Conservation (phyloP, 2,797 vertebrate species). For the Gorsachius magnificus region DNA sequence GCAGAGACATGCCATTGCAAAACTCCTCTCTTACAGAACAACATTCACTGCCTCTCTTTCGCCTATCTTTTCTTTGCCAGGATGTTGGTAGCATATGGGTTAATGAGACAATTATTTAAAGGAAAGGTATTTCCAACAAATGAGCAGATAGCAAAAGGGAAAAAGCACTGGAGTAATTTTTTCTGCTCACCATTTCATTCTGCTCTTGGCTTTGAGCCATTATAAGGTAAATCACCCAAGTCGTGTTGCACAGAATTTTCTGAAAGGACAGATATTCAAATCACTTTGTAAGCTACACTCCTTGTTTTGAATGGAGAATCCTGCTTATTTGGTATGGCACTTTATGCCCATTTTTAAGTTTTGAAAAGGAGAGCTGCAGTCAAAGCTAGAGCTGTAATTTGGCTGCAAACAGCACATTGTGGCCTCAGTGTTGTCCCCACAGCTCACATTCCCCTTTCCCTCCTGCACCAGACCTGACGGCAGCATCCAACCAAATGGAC, state of each 20-base stretch:
- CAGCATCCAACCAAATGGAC: not conserved
- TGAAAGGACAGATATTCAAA: constrained; percentile 47
- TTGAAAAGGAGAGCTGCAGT: not conserved
- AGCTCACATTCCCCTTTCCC: not conserved
- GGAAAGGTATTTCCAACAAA: constrained; percentile 53
- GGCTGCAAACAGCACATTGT: not conserved
- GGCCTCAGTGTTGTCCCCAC: not conserved
- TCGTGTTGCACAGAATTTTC: constrained; percentile 25
- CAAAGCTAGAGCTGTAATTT: not conserved
- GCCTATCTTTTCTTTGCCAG: not conserved
- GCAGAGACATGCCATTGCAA: not conserved
- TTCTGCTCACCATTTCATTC: constrained; percentile 64
- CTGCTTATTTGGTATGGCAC: not conserved
- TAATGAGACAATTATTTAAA: constrained; percentile 14
- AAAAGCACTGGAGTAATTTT: constrained; percentile 49
- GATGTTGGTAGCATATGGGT: constrained; percentile 15
- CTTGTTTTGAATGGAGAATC: constrained; percentile 13
- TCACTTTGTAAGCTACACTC: constrained; percentile 16
- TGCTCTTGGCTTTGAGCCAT: constrained; percentile 50
- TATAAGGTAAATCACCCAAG: constrained; percentile 58
- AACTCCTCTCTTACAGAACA: not conserved
- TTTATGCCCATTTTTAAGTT: not conserved
- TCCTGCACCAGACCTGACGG: not conserved
- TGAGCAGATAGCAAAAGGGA: constrained; percentile 44
- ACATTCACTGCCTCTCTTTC: not conserved